Conservation (phyloP, 2,888 invertebrate genomes). For the Hirtodrosophila cameraria region DNA sequence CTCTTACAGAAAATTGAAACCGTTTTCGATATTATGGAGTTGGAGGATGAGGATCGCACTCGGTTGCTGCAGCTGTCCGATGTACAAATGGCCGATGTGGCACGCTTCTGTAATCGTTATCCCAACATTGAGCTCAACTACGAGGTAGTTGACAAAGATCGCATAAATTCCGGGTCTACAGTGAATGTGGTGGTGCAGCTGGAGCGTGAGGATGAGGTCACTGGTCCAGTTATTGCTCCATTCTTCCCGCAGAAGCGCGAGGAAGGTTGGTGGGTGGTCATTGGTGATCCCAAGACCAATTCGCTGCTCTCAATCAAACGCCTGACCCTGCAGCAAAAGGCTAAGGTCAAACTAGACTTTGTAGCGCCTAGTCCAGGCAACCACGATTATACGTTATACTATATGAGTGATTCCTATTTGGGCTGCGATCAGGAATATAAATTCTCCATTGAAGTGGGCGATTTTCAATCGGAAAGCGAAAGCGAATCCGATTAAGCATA, state of each 20-base stretch:
- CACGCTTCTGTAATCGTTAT: conserved; percentile 98
- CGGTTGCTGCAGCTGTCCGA: conserved; percentile 92
- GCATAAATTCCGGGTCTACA: conserved; percentile 91
- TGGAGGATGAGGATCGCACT: conserved; percentile 93
- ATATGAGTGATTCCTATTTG: conserved; percentile 99
- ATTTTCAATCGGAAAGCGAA: conserved; percentile 88
- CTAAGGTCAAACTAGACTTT: conserved; percentile 90
- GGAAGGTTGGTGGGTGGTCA: conserved; percentile 99
- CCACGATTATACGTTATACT: conserved; percentile 97
- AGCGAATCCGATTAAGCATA: conserved; percentile 85
- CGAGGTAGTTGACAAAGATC: conserved; percentile 93
- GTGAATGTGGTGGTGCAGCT: conserved; percentile 95
- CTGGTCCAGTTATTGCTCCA: conserved; percentile 98
- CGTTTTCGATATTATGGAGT: conserved; percentile 91
- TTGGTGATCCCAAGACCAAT: conserved; percentile 97
- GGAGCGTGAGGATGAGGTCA: conserved; percentile 98
- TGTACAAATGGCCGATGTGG: conserved; percentile 98
- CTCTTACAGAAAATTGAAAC: conserved; percentile 86
- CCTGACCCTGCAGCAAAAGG: conserved; percentile 96
- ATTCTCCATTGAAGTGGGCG: conserved; percentile 93
- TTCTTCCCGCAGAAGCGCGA: conserved; percentile 98
- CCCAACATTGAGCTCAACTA: conserved; percentile 98
- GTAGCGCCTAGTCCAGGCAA: conserved; percentile 95
- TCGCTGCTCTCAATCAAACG: conserved; percentile 98
- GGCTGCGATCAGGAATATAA: conserved; percentile 99